A percentile compares a stretch with the other conserved stretches of the same genome.
These are phyloP conservation scores for Aulostomus chinensis DNA, from an alignment of 2,797 vertebrate species.

Conservation along the genomic window DNA sequence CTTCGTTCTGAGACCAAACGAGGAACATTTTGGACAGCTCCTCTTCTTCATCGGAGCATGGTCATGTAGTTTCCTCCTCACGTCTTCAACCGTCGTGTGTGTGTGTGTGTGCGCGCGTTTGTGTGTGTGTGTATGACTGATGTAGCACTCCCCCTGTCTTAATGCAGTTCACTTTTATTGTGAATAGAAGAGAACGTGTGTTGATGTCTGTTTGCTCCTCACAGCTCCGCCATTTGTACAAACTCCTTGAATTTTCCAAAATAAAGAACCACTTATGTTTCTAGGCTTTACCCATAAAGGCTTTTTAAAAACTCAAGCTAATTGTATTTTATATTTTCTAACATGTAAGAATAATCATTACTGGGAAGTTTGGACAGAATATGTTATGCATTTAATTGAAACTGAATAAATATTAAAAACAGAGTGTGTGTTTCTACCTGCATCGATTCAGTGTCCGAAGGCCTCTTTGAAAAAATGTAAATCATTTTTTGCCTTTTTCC, in stretches of 20 bases:
- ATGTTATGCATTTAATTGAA: constrained; percentile 90
- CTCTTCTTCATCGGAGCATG: background rate
- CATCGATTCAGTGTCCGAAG: no score
- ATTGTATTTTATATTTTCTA: constrained; percentile 82
- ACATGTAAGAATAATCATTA: constrained; percentile 80
- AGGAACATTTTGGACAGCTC: constrained; percentile 14
- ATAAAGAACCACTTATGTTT: constrained; percentile 83
- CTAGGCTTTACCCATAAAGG: constrained; percentile 77
- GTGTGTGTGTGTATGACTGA: no score
- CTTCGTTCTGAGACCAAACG: constrained; percentile 42
- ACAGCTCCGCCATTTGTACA: constrained; percentile 65
- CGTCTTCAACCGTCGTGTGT: constrained; percentile 10
- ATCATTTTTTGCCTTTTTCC: no score
- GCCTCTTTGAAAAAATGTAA: no score
- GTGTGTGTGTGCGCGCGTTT: no score
- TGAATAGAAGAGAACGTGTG: constrained; percentile 20
- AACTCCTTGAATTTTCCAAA: constrained; percentile 70
- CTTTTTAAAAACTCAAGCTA: constrained; percentile 83
- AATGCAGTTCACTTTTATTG: constrained; percentile 37
- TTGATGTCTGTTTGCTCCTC: constrained; percentile 6
- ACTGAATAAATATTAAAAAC: constrained; percentile 81
- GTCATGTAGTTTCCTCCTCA: constrained; percentile 7
- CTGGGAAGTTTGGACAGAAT: constrained; percentile 82
- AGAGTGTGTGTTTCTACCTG: constrained; percentile 33
- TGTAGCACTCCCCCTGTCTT: background rate